Evolutionary conservation across 2,797 vertebrate species (phyloP).

Genomic region (Steatocranus sp.): DNA sequence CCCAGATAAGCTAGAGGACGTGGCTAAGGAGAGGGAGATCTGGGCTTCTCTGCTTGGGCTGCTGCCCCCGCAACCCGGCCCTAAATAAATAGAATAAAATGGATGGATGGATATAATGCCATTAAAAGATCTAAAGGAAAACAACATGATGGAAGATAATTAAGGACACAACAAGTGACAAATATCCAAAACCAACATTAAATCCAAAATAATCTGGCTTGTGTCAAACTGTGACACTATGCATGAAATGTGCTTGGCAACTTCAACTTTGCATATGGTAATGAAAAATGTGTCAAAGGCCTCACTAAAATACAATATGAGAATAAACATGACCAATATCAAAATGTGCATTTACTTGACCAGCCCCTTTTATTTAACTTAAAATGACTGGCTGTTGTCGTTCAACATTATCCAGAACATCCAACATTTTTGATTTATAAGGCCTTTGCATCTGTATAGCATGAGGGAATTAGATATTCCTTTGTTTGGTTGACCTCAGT

Average conservation of each 20-base stretch:
- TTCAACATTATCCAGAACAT: background rate
- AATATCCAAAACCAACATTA: background rate
- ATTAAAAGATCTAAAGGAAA: background rate
- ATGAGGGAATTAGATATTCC: slow-evolving; percentile 7
- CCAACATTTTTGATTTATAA: background rate
- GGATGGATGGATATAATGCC: background rate
- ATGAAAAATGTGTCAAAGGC: slow-evolving; percentile 28
- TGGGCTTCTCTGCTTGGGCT: background rate
- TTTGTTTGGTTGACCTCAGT: background rate
- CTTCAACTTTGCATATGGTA: slow-evolving; percentile 17
- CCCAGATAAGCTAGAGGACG: background rate
- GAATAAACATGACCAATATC: background rate
- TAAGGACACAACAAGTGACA: background rate
- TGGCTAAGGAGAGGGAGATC: background rate
- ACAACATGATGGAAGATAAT: background rate
- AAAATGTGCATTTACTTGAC: background rate
- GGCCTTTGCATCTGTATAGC: background rate
- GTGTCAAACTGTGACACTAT: background rate
- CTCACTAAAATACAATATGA: background rate
- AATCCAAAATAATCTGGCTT: background rate
- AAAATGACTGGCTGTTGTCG: background rate
- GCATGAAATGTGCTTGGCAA: background rate
- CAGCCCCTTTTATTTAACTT: background rate
- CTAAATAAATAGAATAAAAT: background rate
- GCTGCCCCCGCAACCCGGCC: background rate